phyloP scores from a whole-genome alignment of 2,888 invertebrate species.

The Zeuzera pyrina region DNA sequence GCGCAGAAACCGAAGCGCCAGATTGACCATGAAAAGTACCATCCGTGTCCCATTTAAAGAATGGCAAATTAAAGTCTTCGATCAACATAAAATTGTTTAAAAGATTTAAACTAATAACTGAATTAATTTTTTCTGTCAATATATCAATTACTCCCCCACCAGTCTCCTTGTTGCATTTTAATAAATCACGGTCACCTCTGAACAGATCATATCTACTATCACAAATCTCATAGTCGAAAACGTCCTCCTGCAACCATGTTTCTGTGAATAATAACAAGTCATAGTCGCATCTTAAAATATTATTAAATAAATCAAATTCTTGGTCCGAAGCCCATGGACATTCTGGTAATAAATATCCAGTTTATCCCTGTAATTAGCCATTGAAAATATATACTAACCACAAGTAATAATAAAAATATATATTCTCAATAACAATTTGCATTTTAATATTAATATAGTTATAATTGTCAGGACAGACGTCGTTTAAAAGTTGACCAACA shows the following conservation, averaged over 20 bases:
- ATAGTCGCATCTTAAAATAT: slow-evolving; percentile 4
- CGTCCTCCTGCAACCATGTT: slow-evolving; percentile 6
- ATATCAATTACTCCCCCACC: slow-evolving; percentile 5
- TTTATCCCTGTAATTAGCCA: too few species aligned
- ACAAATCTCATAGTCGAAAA: slow-evolving; percentile 2
- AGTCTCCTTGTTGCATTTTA: background rate
- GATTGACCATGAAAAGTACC: too few species aligned
- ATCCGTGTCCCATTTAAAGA: too few species aligned
- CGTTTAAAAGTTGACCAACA: too few species aligned
- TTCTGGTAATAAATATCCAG: slow-evolving; percentile 6
- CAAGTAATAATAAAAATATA: too few species aligned
- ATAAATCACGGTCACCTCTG: slow-evolving; percentile 1
- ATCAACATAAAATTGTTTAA: too few species aligned
- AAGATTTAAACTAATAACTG: slow-evolving; percentile 1
- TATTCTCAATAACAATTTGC: too few species aligned
- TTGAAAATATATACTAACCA: too few species aligned
- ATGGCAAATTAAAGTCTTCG: too few species aligned
- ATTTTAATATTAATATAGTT: too few species aligned
- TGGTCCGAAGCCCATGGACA: slow-evolving; percentile 5
- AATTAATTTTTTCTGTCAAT: background rate
- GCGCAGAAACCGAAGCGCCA: too few species aligned
- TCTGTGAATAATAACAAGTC: slow-evolving; percentile 5
- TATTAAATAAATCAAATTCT: slow-evolving; percentile 6
- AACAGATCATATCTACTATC: slow-evolving; percentile 5
- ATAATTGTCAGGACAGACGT: too few species aligned